Evolutionary conservation across 2,113 vertebrate genomes (phyloP), one percentile per base, ranked within the genome.

Genomic region (Coregonus clupeaformis): DNA sequence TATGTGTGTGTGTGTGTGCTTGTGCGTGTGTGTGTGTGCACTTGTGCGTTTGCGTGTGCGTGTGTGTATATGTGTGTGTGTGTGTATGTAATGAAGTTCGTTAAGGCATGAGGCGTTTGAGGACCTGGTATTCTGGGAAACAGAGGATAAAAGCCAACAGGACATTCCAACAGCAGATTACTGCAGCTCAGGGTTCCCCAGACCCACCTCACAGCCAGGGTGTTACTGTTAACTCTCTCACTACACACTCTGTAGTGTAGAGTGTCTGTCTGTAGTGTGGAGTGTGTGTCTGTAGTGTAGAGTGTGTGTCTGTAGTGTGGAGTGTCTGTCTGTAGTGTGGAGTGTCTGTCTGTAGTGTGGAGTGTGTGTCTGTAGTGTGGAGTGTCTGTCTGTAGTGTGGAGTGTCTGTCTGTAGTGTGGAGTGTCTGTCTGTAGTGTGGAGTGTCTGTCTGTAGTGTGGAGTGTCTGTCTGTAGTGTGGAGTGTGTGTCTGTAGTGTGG

Each of bases 121-220:
- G 71, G 82, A 55, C 86, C 71, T 69, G 20, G 74, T 76, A 85
- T 69, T 78, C 81, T 84, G 85, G 87, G 84, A 92, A 60, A 60
- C n/a, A 9, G 16, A 80, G 70, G 77, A 80, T 82, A 88, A 81
- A 80, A 79, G 81, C 85, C 81, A 88, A 86, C 74, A 12, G 81
- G 72, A 75, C 88, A 92, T 92, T 93, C 91, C 88, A 82, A 76
- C 76, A 49, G 62, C 75, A 85, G 90, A 90, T 92, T 91, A 91
- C 79, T 78, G 74, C 20, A 83, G 87, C 85, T 86, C 82, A 82
- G 81, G 69, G 71, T 77, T 80, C 72, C 75, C 85, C 69, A 87
- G 81, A 78, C 77, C 80, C 69, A 66, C 60, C 18, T 16, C 52
- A 55, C 20, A 42, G 9, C 27, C 52, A 45, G 25, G 66, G 68